Evolutionary conservation across 2,797 vertebrate genomes (phyloP).

Genomic region (Rousettus madagascariensis): DNA sequence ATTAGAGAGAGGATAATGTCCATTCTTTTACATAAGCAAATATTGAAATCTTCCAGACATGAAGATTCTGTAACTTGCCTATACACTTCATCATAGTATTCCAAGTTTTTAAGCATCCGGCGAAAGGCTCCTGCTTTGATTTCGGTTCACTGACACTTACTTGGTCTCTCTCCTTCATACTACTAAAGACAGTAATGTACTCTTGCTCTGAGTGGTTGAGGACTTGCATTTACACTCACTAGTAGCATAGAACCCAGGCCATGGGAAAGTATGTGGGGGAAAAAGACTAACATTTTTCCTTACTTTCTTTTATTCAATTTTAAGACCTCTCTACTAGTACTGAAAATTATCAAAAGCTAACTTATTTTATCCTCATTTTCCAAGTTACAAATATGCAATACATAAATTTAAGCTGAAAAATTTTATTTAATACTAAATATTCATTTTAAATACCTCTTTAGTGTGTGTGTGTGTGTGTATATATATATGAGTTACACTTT

Average conservation of each 20-base stretch:
- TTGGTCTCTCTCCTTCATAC: neutral
- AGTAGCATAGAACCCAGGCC: neutral
- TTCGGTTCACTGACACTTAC: neutral
- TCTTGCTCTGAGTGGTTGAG: neutral
- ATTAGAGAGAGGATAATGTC: neutral
- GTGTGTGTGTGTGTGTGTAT: neutral
- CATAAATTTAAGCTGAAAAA: neutral
- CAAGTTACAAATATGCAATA: neutral
- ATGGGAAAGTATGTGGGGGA: neutral
- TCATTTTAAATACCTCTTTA: neutral
- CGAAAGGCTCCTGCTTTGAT: neutral
- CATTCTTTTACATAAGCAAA: neutral
- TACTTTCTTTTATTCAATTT: neutral
- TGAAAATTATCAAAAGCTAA: neutral
- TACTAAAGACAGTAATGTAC: neutral
- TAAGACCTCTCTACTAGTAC: neutral
- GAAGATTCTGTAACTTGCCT: neutral
- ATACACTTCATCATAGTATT: neutral
- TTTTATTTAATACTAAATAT: neutral
- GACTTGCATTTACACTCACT: neutral
- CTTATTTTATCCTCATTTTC: neutral
- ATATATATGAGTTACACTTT: neutral
- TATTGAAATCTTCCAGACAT: neutral
- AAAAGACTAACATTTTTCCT: neutral
- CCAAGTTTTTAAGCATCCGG: neutral